A percentile compares a stretch with the other conserved stretches of the same genome.
These are phyloP conservation scores for Nycteola revayana DNA, from an alignment of 2,888 invertebrate genomes.

Conservation along the genomic window DNA sequence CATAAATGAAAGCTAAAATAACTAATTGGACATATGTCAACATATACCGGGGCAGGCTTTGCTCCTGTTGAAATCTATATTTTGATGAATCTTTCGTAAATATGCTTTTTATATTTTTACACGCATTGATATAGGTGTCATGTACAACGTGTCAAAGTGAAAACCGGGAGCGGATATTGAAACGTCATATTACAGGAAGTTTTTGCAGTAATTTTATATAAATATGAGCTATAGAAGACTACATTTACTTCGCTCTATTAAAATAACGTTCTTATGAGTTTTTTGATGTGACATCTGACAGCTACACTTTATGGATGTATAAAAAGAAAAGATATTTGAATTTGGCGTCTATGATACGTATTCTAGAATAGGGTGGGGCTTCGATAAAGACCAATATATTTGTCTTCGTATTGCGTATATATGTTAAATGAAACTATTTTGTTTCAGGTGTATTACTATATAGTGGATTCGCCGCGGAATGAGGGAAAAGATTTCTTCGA, in stretches of 20 bases:
- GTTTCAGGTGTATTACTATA: constrained; percentile 95
- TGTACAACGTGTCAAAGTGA: neutral
- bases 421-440: too few relatives aligned
- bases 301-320: constrained; percentile 20
- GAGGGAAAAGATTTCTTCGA: constrained; percentile 98
- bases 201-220: constrained; percentile 7
- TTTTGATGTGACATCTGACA: constrained; percentile 18
- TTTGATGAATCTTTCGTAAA: constrained; percentile 22
- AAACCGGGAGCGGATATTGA: constrained; percentile 23
- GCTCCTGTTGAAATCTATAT: constrained; percentile 33
- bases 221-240: neutral
- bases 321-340: constrained; percentile 20
- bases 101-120: constrained; percentile 16
- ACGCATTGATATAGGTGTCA: constrained; percentile 11
- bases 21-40: constrained; percentile 48
- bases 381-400: too few relatives aligned
- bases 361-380: too few relatives aligned
- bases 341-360: constrained; percentile 13
- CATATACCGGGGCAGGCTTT: constrained; percentile 36
- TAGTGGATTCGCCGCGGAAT: constrained; percentile 94
- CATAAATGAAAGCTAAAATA: constrained; percentile 33
- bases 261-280: constrained; percentile 13
- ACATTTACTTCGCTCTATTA: constrained; percentile 10
- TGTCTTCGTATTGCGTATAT: too few relatives aligned
- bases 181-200: constrained; percentile 15